Conservation (phyloP, 1,140 invertebrate genomes). For the Lepidurus arcticus region DNA sequence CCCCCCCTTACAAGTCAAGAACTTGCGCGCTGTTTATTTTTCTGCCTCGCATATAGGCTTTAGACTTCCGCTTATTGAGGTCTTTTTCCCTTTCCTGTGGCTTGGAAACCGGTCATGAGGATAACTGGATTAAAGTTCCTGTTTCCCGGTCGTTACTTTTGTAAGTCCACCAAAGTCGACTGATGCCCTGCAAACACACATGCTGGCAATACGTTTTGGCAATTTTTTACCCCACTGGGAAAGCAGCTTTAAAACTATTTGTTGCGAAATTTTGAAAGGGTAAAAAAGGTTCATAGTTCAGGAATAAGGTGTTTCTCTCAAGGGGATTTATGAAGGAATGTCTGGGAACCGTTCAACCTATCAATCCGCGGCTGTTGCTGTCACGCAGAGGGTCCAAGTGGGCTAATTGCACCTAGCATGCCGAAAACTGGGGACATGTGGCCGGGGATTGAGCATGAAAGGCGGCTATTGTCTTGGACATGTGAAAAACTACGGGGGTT, state of each 20-base stretch:
- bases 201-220: not conserved
- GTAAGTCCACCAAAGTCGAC: not conserved
- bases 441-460: not conserved
- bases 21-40: not conserved
- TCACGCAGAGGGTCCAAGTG: not conserved
- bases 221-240: too few relatives aligned
- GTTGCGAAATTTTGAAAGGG: too few relatives aligned
- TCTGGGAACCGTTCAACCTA: too few relatives aligned
- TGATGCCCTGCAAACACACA: not conserved
- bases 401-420: not conserved
- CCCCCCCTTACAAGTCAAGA: not conserved
- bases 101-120: conserved; percentile 14
- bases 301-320: too few relatives aligned
- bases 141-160: not conserved
- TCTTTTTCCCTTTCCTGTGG: not conserved
- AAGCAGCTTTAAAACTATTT: too few relatives aligned
- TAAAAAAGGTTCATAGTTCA: too few relatives aligned
- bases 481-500: not conserved
- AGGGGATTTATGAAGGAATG: too few relatives aligned
- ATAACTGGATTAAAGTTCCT: conserved; percentile 16
- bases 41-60: conserved; percentile 7
- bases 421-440: not conserved
- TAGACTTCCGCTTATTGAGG: conserved; percentile 2
- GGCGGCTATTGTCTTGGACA: not conserved
- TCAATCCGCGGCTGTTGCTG: too few relatives aligned